Base-by-base conservation (phyloP, 2,797 vertebrate genomes). In the Myripristis murdjan region DNA sequence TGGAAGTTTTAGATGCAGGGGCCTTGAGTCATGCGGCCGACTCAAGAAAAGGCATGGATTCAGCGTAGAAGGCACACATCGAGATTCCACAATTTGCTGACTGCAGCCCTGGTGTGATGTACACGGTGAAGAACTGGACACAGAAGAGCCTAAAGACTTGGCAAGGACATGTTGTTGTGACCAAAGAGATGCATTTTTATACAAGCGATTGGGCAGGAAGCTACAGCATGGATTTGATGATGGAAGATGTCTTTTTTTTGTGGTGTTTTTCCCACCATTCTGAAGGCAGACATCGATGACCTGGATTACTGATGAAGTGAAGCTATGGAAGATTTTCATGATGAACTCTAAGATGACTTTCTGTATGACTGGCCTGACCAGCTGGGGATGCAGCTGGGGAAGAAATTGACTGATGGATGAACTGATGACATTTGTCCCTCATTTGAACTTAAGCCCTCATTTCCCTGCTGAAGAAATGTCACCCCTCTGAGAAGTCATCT, bases 161-260 rank as follows among this genome's bases (percentile, higher is more conserved):
- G 43, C 35, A 60, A 75, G 70, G 70, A 79, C 48, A 49, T 58
- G 70, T 58, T 61, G 20, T 26, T 43, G 5, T 41, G 10, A 68
- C 22, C 43, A 59, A 70, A 60, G 39, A 52, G 71, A 62, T 20
- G 16, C 53, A 48, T 48, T 33, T 61, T 61, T 60, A 55, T 70
- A 65, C 33, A 16, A 0, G 44, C 57, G 54, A 70, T 26, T 55
- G 67, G 75, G 81, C 65, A 63, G 60, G 14, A 64, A 44, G 41
- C 64, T 77, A 28, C 57, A 54, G 28, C 41, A 73, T 76, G 64
- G 70, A 82, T 53, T 56, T 73, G 59, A 77, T 72, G 56, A 79
- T 46, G 28, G 48, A 79, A 51, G 47, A 75, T 26, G 28, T 6
- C 28, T 31, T 31, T 6, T 24, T 31, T 31, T 31, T 31, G 5